A percentile compares a stretch with the other conserved stretches of the same genome.
Conservation (phyloP, 2,797 vertebrate species). For the Smutsia temminckii region DNA sequence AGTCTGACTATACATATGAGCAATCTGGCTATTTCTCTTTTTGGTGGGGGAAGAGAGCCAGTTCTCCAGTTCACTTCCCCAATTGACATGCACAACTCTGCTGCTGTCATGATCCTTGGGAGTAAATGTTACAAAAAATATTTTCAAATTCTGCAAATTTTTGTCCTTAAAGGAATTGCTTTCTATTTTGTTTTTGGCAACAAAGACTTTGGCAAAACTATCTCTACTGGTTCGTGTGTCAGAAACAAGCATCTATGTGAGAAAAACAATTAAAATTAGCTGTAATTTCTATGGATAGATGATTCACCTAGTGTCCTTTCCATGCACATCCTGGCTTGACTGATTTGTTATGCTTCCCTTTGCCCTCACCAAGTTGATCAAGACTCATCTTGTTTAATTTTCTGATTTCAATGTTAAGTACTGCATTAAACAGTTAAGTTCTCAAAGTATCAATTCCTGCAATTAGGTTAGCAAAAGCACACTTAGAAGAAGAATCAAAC, state of each 20-base stretch:
- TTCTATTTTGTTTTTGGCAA: neutral
- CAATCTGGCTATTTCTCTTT: constrained; percentile 45
- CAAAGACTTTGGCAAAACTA: neutral
- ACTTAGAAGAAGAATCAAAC: neutral
- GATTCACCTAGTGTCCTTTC: neutral
- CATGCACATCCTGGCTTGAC: neutral
- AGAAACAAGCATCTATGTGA: neutral
- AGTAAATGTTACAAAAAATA: neutral
- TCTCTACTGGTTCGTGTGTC: neutral
- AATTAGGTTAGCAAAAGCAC: neutral
- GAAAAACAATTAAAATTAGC: constrained; percentile 10
- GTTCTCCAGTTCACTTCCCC: constrained; percentile 41
- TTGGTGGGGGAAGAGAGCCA: neutral
- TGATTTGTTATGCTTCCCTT: neutral
- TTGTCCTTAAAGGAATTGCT: constrained; percentile 35
- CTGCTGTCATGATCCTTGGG: neutral
- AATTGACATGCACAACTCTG: neutral
- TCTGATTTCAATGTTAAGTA: neutral
- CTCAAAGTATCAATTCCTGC: neutral
- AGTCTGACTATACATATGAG: neutral
- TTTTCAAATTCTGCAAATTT: constrained; percentile 62
- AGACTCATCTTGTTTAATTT: neutral
- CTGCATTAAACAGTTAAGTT: neutral
- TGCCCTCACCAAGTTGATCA: neutral
- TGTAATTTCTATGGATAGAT: neutral